Conservation (phyloP, 2,888 invertebrate species). For the Octonoba sinensis region DNA sequence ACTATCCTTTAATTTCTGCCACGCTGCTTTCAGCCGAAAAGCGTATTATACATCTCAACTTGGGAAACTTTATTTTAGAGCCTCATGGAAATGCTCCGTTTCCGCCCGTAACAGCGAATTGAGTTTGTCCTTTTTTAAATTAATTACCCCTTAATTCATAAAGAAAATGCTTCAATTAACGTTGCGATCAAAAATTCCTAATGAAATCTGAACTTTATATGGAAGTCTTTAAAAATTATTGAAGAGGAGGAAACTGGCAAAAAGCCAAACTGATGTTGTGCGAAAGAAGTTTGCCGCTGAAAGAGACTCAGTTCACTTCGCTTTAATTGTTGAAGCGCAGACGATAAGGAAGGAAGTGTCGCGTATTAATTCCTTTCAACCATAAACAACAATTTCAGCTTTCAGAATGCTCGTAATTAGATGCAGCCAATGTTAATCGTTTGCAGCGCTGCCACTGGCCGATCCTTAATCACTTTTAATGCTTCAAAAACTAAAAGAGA, state of each 20-base stretch:
- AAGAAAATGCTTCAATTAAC: too few relatives aligned
- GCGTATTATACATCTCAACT: too few relatives aligned
- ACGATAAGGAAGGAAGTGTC: slow-evolving; percentile 36
- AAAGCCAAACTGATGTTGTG: slow-evolving; percentile 21
- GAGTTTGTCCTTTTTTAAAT: too few relatives aligned
- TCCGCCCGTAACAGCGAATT: too few relatives aligned
- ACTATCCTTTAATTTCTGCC: too few relatives aligned
- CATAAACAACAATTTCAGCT: slow-evolving; percentile 59
- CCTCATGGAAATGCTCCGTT: too few relatives aligned
- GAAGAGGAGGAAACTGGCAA: slow-evolving; percentile 22
- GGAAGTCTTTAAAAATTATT: too few relatives aligned
- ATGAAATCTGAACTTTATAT: too few relatives aligned
- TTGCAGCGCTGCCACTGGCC: slow-evolving; percentile 34
- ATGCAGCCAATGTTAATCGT: slow-evolving; percentile 58
- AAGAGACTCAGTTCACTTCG: slow-evolving; percentile 28
- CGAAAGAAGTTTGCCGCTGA: slow-evolving; percentile 33
- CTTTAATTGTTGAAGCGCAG: slow-evolving; percentile 51
- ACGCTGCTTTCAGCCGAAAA: too few relatives aligned
- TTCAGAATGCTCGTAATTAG: slow-evolving; percentile 53
- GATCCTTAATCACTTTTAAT: slow-evolving; percentile 64
- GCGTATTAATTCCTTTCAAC: slow-evolving; percentile 58
- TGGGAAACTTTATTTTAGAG: too few relatives aligned
- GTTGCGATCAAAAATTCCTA: too few relatives aligned
- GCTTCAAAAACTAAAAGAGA: slow-evolving; percentile 42
- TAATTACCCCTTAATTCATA: too few relatives aligned